phyloP scores from a whole-genome alignment of 2,113 vertebrate species.

The Phodopus roborovskii region DNA sequence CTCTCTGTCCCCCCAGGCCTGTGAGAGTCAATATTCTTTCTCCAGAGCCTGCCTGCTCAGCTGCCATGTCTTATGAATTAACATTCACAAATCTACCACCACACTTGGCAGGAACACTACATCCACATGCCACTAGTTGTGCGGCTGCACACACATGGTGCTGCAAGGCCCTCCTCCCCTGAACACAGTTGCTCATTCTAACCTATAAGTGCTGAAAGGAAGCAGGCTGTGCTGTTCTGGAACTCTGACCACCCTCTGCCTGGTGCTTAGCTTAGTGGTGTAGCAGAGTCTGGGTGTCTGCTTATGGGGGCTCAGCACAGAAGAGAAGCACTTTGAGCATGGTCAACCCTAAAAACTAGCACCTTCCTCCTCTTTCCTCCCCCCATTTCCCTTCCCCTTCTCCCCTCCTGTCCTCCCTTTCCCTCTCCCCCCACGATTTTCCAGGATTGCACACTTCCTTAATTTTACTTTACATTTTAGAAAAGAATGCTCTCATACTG shows the following conservation, averaged over 20 bases:
- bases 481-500: no score
- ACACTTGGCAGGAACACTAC: not conserved
- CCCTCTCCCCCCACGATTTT: no score
- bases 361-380: not conserved
- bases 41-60: not conserved
- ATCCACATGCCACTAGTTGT: not conserved
- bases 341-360: not conserved
- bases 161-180: not conserved
- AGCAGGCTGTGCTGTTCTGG: not conserved
- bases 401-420: no score
- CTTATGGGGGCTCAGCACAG: not conserved
- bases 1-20: not conserved
- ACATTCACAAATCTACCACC: not conserved
- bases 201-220: not conserved
- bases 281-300: not conserved
- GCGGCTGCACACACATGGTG: accelerated
- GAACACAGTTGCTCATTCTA: not conserved
- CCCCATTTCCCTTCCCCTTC: accelerated
- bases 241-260: not conserved
- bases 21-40: not conserved
- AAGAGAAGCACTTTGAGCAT: not conserved
- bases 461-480: not conserved
- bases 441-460: not conserved
- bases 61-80: not conserved
- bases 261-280: not conserved